Base-by-base conservation (phyloP, 2,888 invertebrate genomes). In the Mamestra brassicae region DNA sequence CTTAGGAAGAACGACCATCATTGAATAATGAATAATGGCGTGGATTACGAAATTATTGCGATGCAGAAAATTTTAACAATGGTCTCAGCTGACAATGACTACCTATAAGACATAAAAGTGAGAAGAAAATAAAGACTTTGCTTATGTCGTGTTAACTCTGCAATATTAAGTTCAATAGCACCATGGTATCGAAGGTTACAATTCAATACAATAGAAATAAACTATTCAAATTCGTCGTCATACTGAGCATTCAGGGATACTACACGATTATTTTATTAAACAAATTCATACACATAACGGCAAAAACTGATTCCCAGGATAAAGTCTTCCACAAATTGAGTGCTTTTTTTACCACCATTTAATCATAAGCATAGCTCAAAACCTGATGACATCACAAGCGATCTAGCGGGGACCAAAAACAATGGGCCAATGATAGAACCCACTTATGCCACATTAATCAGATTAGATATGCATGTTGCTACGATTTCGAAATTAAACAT, bases 391-490 rank as follows among this genome's bases (percentile, higher is more conserved):
- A 85, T 74, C 70, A 63, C 54, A 8, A 66, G 7, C 10, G 38
- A 60, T 38, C 11, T 38, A 61, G 11, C 47, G 6, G 38, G 66
- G 45, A 38, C 50, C 7, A 38, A 54, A 78, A 50, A 83, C 83
- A 85, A 83, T 78, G 61, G 62, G 26, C 58, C 67, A 74, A 81
- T 63, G 50, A 76, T 68, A 67, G 71, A 64, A 85, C 85, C 54
- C 69, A 81, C 57, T 81, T 72, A 81, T 57, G 55, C 54, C 63
- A 42, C 62, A 26, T 42, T 85, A 72, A 85, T 72, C 82, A 72
- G 81, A 85, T 82, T 82, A 85, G 83, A 85, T 71, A 82, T 17
- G 85, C 55, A 26, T 57, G 38, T 66, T 82, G n/a, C 10, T 62
- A 64, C 50, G 47, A 79, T 72, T 83, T 74, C 62, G 63, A 75